Base-by-base conservation (phyloP, 2,113 vertebrate species). In the Pterophyllum scalare region DNA sequence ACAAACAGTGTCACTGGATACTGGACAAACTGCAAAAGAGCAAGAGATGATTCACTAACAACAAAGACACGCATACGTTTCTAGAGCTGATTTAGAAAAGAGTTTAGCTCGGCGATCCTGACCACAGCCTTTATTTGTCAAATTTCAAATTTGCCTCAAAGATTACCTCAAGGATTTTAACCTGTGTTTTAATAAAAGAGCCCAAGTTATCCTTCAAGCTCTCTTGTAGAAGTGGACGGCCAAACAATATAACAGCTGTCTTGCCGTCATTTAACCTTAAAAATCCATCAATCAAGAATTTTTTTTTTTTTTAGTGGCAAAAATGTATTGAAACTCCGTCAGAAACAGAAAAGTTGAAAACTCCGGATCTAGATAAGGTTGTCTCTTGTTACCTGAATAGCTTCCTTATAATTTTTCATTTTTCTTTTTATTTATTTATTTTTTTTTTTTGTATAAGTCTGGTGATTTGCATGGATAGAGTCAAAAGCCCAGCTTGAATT, bases 141-240 rank as follows among this genome's bases (percentile, higher is more conserved):
- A 40, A 40, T 40, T 40, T 40, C 11, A 40, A 40, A 40, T 40
- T 40, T 40, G 11, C 4, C 10, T 40, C 10, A 9, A 38, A 38
- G 9, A 38, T 38, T 38, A 38, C 1, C 38, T 11, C 38, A 38
- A 38, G 38, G 11, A 9, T 38, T 38, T 38, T 9, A 38, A 38
- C 38, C 38, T 38, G 38, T 38, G 38, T 67, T 67, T 49, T 67
- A 49, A 67, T 20, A 70, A 70, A 12, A 70, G 43, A 49, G 43
- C 24, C 24, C 40, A 49, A 38, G 40, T 49, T 49, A 6, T 2
- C 40, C 24, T 49, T 49, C 40, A 28, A 7, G 65, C 43, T 70
- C 26, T 70, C 64, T 49, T 3, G 64, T 20, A 43, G 24, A 70
- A 12, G 40, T 10, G 40, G 15, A 26, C 14, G 40, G 14, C 8